Conservation (phyloP, 2,797 vertebrate species). For the Atherinosoma microstoma region DNA sequence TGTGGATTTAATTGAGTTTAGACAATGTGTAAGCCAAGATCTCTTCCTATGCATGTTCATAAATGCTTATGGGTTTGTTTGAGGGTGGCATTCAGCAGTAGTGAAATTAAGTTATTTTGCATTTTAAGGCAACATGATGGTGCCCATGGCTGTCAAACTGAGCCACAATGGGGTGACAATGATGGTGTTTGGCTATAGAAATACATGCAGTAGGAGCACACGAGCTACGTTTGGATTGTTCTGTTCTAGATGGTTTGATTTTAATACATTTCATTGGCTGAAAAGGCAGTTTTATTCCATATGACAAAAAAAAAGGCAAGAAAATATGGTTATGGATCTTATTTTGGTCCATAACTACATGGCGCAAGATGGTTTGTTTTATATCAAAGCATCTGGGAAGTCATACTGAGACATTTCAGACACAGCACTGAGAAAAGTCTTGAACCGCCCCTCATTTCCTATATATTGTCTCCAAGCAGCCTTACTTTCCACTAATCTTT, state of each 20-base stretch:
- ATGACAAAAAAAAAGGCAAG: neutral
- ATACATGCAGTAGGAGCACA: neutral
- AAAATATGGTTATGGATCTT: neutral
- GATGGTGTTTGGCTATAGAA: constrained; percentile 6
- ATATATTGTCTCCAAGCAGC: no score
- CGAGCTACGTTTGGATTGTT: neutral
- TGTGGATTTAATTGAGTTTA: constrained; percentile 33
- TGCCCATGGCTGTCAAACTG: no score
- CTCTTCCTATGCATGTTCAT: constrained; percentile 27
- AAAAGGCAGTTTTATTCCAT: neutral
- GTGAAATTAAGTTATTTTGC: neutral
- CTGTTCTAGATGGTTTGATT: neutral
- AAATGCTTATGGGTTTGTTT: constrained; percentile 43
- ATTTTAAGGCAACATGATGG: no score
- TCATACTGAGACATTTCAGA: no score
- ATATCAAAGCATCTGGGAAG: no score
- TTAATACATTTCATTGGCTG: neutral
- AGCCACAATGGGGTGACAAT: no score
- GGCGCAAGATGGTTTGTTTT: neutral
- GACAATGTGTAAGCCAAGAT: constrained; percentile 19
- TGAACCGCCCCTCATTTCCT: no score
- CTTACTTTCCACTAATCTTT: no score
- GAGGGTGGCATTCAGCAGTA: constrained; percentile 38
- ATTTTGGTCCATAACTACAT: neutral
- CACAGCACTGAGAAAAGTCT: no score